Percentiles rank a stretch among this genome's conserved stretches.
phyloP scores from a whole-genome alignment of 1,140 invertebrate species.

The Schlechtendalia chinensis region DNA sequence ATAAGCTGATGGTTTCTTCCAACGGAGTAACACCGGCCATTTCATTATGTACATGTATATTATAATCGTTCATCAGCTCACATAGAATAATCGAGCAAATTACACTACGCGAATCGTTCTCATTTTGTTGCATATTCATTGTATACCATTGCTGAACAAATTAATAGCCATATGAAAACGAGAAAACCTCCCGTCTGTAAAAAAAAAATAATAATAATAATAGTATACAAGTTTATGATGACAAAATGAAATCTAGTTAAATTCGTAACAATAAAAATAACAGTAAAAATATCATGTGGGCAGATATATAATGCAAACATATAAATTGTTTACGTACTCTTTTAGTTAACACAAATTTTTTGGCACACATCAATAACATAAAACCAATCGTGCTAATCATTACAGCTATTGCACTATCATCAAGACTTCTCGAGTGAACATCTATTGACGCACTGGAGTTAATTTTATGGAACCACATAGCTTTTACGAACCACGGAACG shows the following conservation, averaged over 20 bases:
- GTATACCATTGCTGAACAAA: constrained; percentile 42
- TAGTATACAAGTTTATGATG: no score
- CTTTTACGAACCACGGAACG: constrained; percentile 60
- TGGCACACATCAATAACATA: constrained; percentile 17
- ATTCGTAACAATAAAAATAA: background rate
- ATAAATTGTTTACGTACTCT: constrained; percentile 3
- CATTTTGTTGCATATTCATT: constrained; percentile 26
- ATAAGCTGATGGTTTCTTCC: background rate
- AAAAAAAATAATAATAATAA: background rate
- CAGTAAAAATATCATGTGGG: background rate
- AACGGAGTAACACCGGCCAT: background rate
- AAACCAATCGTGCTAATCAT: constrained; percentile 42
- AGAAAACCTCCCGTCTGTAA: constrained; percentile 12
- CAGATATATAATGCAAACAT: no score
- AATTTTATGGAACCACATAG: constrained; percentile 54
- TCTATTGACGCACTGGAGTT: constrained; percentile 30
- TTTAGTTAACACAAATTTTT: constrained; percentile 35
- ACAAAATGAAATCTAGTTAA: background rate
- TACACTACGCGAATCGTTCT: background rate
- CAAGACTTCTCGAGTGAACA: constrained; percentile 38
- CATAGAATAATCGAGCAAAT: background rate
- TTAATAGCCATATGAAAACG: constrained; percentile 29
- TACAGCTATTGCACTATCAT: constrained; percentile 36
- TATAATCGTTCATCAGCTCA: background rate
- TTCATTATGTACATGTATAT: background rate